Percentiles rank a stretch among this genome's conserved stretches.
Evolutionary conservation across 2,888 invertebrate genomes (phyloP).

Genomic region (Heliconius sara): DNA sequence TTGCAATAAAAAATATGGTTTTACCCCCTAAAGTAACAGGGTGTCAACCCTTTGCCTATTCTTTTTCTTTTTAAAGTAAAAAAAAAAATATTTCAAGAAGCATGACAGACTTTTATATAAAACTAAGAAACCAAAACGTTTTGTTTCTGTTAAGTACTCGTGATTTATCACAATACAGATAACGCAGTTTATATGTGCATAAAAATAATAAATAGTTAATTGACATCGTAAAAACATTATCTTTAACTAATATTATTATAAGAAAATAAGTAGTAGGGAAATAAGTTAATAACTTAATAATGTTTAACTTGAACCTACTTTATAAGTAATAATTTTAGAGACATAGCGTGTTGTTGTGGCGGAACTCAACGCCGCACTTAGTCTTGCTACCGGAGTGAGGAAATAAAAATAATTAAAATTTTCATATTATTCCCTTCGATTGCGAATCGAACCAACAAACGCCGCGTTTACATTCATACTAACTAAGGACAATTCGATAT

Average conservation of each 20-base stretch:
- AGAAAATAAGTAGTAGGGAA: background rate
- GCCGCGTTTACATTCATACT: background rate
- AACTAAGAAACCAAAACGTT: background rate
- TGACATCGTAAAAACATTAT: slow-evolving; percentile 22
- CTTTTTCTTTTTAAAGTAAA: too few species aligned
- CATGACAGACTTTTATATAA: background rate
- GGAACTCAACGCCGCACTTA: too few species aligned
- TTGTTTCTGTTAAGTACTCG: background rate
- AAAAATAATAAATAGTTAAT: slow-evolving; percentile 19
- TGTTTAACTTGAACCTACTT: background rate
- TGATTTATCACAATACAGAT: background rate
- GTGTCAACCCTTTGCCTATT: too few species aligned
- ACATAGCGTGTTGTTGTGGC: too few species aligned
- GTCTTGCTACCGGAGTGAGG: too few species aligned
- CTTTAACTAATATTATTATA: slow-evolving; percentile 6
- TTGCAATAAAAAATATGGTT: background rate
- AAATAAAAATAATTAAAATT: too few species aligned
- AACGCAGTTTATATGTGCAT: slow-evolving; percentile 10
- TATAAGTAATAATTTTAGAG: background rate
- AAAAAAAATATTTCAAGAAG: background rate
- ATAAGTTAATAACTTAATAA: slow-evolving; percentile 8
- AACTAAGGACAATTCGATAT: background rate
- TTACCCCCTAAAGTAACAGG: too few species aligned
- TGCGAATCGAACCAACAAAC: too few species aligned
- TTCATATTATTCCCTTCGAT: too few species aligned